Base-by-base conservation (phyloP, 2,888 invertebrate species). In the Leucophenga maculata region DNA sequence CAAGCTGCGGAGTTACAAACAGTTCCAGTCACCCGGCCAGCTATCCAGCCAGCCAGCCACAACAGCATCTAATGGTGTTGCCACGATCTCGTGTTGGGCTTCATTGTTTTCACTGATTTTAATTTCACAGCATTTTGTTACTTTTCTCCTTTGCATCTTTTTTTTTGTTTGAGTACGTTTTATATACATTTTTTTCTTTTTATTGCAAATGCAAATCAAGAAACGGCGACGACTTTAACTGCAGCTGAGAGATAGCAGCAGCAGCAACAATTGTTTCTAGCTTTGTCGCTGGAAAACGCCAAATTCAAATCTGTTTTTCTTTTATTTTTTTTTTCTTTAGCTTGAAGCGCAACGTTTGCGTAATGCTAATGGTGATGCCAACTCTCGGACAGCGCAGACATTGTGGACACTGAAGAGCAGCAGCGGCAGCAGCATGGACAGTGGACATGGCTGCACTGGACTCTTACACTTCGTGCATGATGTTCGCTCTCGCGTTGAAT, bases 131-230 rank as follows among this genome's bases (percentile, higher is more conserved):
- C 22, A 20, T 18, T 54, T 54, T 13, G 54, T 20, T 18, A 18
- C 13, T 54, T 54, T 18, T 3, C n/a, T 54, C 22, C 18, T 20
- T 18, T 18, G 11, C 16, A 71, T 69, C 71, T n/a, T n/a, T n/a
- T 72, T 75, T 72, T 64, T 69, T 69, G 72, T 70, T 72, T 69
- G 26, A 26, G 26, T 26, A 26, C n/a, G 26, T 26, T 26, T 26
- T 26, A 3, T 26, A 26, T 26, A 4, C 4, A 3, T 26, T 26
- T 26, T 26, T 71, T 71, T 69, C 52, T 48, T 67, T 59, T 69
- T 39, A 48, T 54, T 65, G 22, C 60, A 72, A 69, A 72, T 70
- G 65, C 68, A 72, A 32, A 59, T 66, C 26, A 32, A 31, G 64
- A 26, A 52, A 14, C 20, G 22, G 64, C 39, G 59, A 39, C 18